Conservation (phyloP, 2,888 invertebrate genomes). For the Agonopterix heracliana region DNA sequence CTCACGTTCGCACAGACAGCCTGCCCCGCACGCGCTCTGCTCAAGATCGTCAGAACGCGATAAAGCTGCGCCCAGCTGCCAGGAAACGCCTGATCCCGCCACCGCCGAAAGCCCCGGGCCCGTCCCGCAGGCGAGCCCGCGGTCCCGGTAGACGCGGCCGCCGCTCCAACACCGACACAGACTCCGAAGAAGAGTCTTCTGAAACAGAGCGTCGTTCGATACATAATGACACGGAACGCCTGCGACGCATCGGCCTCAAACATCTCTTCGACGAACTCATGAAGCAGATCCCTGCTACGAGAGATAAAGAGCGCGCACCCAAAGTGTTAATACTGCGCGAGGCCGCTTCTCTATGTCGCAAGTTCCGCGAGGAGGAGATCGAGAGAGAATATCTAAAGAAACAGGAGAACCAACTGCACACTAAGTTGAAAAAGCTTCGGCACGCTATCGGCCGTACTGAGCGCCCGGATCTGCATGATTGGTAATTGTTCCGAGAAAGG, state of each 20-base stretch:
- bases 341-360: conserved; percentile 82
- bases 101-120: conserved; percentile 32
- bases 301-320: conserved; percentile 87
- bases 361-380: conserved; percentile 75
- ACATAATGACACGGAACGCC: conserved; percentile 96
- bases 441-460: conserved; percentile 59
- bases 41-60: conserved; percentile 80
- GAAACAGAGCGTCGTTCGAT: conserved; percentile 87
- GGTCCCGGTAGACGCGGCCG: conserved; percentile 56
- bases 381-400: conserved; percentile 77
- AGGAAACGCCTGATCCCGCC: conserved; percentile 75
- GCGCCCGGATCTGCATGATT: conserved; percentile 25
- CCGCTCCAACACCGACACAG: conserved; percentile 61
- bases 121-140: conserved; percentile 44
- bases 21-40: conserved; percentile 83
- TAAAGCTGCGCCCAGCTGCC: conserved; percentile 55
- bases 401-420: conserved; percentile 78
- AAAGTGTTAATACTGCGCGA: conserved; percentile 91
- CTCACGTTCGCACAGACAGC: conserved; percentile 53
- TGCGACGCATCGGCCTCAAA: conserved; percentile 90
- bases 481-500: conserved; percentile 42
- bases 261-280: conserved; percentile 90
- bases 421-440: conserved; percentile 77
- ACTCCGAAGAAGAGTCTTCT: conserved; percentile 79
- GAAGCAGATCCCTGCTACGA: conserved; percentile 85